These are phyloP conservation scores for Margaritifera margaritifera DNA, from an alignment of 2,888 invertebrate species.

Conservation along the genomic window DNA sequence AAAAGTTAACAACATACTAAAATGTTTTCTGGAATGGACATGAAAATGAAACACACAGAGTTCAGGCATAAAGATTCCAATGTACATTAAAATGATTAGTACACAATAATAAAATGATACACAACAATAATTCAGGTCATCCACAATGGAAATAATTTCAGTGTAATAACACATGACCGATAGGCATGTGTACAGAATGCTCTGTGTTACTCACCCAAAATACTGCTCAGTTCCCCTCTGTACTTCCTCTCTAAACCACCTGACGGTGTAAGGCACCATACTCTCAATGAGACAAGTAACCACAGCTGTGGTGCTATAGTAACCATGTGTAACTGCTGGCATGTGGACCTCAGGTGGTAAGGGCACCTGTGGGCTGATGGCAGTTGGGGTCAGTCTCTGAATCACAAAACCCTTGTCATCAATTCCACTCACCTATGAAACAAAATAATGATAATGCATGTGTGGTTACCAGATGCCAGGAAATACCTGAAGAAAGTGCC, in stretches of 20 bases:
- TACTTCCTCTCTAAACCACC: slow-evolving; percentile 75
- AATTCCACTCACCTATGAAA: slow-evolving; percentile 78
- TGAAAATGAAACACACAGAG: no score
- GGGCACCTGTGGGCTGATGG: slow-evolving; percentile 79
- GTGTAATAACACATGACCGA: no score
- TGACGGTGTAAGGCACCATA: slow-evolving; percentile 78
- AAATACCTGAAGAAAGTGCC: no score
- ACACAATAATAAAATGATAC: not conserved
- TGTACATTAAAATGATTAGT: not conserved
- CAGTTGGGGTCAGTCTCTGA: slow-evolving; percentile 80
- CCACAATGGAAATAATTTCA: no score
- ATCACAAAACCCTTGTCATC: slow-evolving; percentile 79
- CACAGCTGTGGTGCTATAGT: slow-evolving; percentile 75
- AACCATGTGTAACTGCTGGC: slow-evolving; percentile 69
- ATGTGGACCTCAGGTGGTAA: slow-evolving; percentile 77
- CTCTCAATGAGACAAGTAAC: slow-evolving; percentile 79
- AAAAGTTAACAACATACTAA: no score
- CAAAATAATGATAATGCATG: not conserved
- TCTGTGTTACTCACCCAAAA: slow-evolving; percentile 64
- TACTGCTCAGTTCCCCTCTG: slow-evolving; percentile 71
- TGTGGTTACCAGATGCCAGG: not conserved
- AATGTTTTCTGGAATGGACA: no score
- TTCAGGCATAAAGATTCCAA: no score
- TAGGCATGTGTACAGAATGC: no score
- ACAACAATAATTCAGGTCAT: not conserved